These are phyloP conservation scores for Babylonia areolata DNA, from an alignment of 1,140 invertebrate genomes.

Conservation along the genomic window DNA sequence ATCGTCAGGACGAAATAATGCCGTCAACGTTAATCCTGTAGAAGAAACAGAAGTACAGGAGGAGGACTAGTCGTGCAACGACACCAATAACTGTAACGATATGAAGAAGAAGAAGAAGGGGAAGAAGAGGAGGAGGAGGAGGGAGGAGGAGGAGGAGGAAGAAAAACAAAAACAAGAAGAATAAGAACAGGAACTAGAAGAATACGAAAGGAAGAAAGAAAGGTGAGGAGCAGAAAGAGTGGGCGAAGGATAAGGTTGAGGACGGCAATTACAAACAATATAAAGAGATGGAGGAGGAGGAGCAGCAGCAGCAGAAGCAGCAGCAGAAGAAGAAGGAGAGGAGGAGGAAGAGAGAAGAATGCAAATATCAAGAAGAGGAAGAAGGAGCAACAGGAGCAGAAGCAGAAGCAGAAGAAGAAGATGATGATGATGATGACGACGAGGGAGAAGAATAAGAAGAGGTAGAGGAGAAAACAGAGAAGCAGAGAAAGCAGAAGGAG, in stretches of 20 bases:
- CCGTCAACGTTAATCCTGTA: too few species aligned
- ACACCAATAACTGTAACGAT: too few species aligned
- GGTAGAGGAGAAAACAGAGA: neutral
- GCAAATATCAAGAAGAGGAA: neutral
- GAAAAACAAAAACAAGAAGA: neutral
- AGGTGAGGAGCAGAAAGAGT: too few species aligned
- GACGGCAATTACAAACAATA: too few species aligned
- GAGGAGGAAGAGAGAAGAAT: neutral
- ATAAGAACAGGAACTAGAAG: neutral
- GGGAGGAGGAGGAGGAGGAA: neutral
- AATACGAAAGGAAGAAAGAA: neutral
- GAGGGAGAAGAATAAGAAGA: neutral
- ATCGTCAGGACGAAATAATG: too few species aligned
- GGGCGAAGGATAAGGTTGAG: too few species aligned
- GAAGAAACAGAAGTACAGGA: too few species aligned
- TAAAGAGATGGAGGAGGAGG: too few species aligned
- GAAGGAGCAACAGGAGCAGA: neutral
- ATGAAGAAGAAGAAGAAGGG: neutral
- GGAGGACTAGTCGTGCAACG: too few species aligned
- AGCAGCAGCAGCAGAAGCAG: too few species aligned
- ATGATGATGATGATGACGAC: too few species aligned
- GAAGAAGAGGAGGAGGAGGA: neutral
- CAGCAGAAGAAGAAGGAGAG: neutral
- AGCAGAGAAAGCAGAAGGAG: neutral
- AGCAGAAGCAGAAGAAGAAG: neutral